phyloP scores from a whole-genome alignment of 1,140 invertebrate genomes.

The Mya arenaria region DNA sequence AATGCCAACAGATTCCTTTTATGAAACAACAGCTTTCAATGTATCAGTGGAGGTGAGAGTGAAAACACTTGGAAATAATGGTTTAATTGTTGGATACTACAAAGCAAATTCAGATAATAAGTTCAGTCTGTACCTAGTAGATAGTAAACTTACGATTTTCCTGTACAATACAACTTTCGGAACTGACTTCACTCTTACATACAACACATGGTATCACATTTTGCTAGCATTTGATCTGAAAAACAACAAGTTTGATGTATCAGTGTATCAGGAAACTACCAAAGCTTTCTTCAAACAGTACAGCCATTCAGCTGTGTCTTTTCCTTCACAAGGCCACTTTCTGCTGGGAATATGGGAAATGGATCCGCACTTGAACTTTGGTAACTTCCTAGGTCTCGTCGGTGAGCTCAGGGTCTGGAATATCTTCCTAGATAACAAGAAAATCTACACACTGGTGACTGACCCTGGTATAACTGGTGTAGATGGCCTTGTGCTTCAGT shows the following conservation, averaged over 20 bases:
- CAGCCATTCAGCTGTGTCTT: not conserved
- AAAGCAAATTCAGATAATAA: constrained; percentile 23
- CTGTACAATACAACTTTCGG: constrained; percentile 19
- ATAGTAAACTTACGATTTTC: not conserved
- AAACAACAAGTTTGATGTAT: constrained; percentile 1
- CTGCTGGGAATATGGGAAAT: constrained; percentile 41
- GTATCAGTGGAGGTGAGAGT: constrained; percentile 54
- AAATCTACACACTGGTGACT: constrained; percentile 29
- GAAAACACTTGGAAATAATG: constrained; percentile 30
- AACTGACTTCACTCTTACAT: constrained; percentile 7
- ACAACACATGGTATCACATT: constrained; percentile 48
- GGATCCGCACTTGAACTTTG: constrained; percentile 19
- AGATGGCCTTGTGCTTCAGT: constrained; percentile 37
- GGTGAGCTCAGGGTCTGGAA: constrained; percentile 60
- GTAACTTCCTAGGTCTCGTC: constrained; percentile 41
- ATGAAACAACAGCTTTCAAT: constrained; percentile 32
- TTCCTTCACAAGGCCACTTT: constrained; percentile 40
- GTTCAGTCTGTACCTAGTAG: constrained; percentile 44
- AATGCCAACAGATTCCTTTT: constrained; percentile 24
- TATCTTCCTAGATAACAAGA: constrained; percentile 23
- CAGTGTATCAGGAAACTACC: constrained; percentile 1
- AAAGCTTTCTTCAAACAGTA: not conserved
- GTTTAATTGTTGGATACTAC: constrained; percentile 54
- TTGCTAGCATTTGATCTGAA: constrained; percentile 28
- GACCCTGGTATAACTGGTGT: constrained; percentile 22